These are phyloP conservation scores for Columbina picui DNA, from an alignment of 2,113 vertebrate species.

Conservation along the genomic window DNA sequence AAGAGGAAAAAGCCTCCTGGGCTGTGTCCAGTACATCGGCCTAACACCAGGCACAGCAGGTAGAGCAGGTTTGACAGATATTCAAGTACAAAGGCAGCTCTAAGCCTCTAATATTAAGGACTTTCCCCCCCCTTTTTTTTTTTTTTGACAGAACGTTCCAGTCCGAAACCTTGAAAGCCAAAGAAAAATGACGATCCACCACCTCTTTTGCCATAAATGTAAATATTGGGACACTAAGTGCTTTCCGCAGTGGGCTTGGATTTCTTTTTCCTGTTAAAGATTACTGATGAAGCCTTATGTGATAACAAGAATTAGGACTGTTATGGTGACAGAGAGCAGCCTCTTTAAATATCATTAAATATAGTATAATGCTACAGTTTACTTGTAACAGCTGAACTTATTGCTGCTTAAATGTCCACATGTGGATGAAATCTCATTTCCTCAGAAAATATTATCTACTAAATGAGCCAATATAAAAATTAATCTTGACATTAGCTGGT, in stretches of 20 bases:
- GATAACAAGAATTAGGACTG: background rate
- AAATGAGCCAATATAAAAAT: background rate
- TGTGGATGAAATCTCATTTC: background rate
- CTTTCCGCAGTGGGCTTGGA: background rate
- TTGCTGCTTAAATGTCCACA: background rate
- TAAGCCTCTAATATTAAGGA: background rate
- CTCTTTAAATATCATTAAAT: background rate
- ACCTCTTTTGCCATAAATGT: background rate
- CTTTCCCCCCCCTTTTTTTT: accelerated
- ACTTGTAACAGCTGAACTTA: background rate
- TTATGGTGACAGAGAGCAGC: background rate
- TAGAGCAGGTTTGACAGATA: background rate
- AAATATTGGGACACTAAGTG: background rate
- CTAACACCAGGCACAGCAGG: background rate
- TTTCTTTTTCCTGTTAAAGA: background rate
- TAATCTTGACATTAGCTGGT: background rate
- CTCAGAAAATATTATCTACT: background rate
- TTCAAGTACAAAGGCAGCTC: background rate
- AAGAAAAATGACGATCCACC: background rate
- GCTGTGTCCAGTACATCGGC: background rate
- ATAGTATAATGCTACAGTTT: background rate
- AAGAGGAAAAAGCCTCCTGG: background rate
- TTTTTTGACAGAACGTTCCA: background rate
- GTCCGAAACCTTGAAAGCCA: background rate
- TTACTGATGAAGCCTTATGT: background rate